Conservation (phyloP, 2,113 vertebrate genomes). For the Tricholaema leucomelas region DNA sequence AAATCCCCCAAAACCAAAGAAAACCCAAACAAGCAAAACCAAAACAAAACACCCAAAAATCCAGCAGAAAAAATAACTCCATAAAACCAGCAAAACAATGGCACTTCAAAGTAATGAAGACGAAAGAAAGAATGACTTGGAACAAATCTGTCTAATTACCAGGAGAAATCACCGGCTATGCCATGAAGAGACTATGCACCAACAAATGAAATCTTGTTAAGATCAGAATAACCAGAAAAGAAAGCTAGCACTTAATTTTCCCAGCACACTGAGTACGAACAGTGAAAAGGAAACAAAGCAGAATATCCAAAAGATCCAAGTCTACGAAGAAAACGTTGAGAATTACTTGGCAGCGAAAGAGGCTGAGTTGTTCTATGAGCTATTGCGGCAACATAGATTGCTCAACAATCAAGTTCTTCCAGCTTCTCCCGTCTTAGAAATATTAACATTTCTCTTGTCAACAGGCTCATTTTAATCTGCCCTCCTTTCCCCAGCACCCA, state of each 20-base stretch:
- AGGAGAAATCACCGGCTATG: not conserved
- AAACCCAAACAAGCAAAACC: not conserved
- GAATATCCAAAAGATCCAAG: not conserved
- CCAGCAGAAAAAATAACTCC: too few relatives aligned
- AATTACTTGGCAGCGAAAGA: not conserved
- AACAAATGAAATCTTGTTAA: not conserved
- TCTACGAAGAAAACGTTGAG: not conserved
- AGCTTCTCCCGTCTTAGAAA: not conserved
- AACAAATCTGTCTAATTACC: not conserved
- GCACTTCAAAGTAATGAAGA: not conserved
- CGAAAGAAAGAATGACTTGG: not conserved
- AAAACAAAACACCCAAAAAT: not conserved
- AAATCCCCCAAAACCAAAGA: not conserved
- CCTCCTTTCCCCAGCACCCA: fast-evolving
- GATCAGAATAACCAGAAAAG: not conserved
- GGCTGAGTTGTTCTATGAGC: not conserved
- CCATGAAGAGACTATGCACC: not conserved
- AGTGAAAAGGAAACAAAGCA: not conserved
- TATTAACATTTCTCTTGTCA: not conserved
- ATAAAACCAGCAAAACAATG: not conserved
- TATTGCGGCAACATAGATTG: not conserved
- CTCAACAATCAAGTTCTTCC: not conserved
- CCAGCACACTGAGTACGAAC: not conserved
- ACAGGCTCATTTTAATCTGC: not conserved
- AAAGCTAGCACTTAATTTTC: not conserved